Evolutionary conservation across 1,140 invertebrate genomes (phyloP), one percentile per base, ranked within the genome.

Genomic region (Lordiphosa stackelbergi): DNA sequence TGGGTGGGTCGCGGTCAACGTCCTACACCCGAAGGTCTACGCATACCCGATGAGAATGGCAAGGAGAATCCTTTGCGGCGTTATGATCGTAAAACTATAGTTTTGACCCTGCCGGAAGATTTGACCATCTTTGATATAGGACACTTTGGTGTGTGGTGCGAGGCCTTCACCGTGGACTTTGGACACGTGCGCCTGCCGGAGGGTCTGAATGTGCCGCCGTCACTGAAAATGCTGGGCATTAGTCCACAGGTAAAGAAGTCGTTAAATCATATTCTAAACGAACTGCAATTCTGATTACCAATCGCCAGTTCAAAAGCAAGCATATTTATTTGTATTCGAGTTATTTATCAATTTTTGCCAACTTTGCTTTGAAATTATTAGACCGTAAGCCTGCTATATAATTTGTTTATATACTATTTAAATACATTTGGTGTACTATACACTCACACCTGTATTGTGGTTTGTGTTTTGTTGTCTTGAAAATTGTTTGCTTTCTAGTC

Each of bases 211-310:
- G 93, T 97, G 2, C 96, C 96, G 45, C 96, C 96, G 16, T 96
- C 95, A 4, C 91, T 97, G 13, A 95, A 94, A 89, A 97, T 97
- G 95, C 91, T 98, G 5, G 96, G 96, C 42, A 93, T 97, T 62
- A 95, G 95, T 61, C 95, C 95, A 42, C 95, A 97, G 94, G 96
- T 97, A 91, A 91, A 91, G 73, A 85, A 74, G 73, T 57, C 47
- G 53, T 54, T 69, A 57, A 73, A 73, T 69, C 63, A 73, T 52
- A 79, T 78, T 63, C 68, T 86, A 64, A 86, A 79, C 59, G 77
- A 81, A 60, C 72, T 81, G 63, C 72, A 83, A 68, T 49, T 48
- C 59, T 81, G 68, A 79, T 55, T 38, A 24, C 49, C 28, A 31
- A 31, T 2, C 28, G 28, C 24, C 5, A 28, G 24, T 28, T 28